These are phyloP conservation scores for Tragelaphus imberbis DNA, from an alignment of 2,113 vertebrate genomes.

Conservation along the genomic window DNA sequence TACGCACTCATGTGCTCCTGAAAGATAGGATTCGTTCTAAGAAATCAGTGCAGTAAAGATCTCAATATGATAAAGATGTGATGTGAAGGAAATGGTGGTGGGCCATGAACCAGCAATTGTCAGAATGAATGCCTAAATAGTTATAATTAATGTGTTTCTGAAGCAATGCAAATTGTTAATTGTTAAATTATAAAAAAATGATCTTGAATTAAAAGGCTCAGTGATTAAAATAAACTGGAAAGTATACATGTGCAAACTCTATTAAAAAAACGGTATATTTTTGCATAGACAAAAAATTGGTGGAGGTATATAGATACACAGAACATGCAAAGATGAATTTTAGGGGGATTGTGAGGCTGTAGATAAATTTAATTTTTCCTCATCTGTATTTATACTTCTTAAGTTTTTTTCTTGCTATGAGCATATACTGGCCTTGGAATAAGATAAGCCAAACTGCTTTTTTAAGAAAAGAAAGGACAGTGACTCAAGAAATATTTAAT, in stretches of 20 bases:
- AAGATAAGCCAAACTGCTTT: background rate
- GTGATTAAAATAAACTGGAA: conserved; percentile 16
- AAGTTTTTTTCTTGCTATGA: background rate
- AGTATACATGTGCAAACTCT: background rate
- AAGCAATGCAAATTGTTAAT: background rate
- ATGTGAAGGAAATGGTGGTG: background rate
- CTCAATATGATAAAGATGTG: background rate
- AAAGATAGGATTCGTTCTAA: background rate
- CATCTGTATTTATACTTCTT: background rate
- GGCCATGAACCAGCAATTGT: background rate
- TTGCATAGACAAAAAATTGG: background rate
- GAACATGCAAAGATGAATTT: background rate
- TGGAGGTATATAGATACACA: background rate
- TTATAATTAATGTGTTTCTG: background rate
- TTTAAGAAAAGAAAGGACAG: background rate
- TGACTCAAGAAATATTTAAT: background rate
- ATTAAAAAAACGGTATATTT: background rate
- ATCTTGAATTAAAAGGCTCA: conserved; percentile 15
- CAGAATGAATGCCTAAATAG: background rate
- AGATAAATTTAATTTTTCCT: background rate
- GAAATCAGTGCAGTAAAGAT: conserved; percentile 16
- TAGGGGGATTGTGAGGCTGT: background rate
- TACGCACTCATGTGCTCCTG: background rate
- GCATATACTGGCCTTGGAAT: background rate
- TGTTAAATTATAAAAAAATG: conserved; percentile 28